Evolutionary conservation across 1,140 invertebrate species (phyloP).

Genomic region (Sminthurides bifidus): DNA sequence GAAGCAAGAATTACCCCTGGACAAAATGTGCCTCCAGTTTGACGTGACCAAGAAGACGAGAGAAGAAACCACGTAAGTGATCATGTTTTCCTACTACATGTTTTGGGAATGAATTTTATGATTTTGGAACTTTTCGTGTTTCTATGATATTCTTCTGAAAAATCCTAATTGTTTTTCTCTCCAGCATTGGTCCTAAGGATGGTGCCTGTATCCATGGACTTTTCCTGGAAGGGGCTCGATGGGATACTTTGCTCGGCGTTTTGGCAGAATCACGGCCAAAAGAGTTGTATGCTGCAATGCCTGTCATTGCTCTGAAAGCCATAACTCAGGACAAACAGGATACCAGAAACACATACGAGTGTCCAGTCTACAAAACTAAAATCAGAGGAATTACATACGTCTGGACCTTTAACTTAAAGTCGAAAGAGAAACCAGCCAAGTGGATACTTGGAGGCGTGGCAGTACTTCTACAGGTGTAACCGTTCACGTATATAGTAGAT

Average conservation of each 20-base stretch:
- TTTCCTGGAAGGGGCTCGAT: constrained; percentile 72
- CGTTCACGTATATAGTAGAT: too few relatives aligned
- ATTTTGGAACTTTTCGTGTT: not conserved
- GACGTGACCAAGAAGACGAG: constrained; percentile 93
- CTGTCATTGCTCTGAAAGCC: constrained; percentile 83
- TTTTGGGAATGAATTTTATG: not conserved
- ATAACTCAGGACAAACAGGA: constrained; percentile 92
- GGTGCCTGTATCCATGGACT: constrained; percentile 90
- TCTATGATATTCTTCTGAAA: not conserved
- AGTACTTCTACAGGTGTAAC: constrained; percentile 65
- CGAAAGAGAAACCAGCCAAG: constrained; percentile 83
- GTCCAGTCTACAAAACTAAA: constrained; percentile 87
- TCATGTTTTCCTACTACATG: not conserved
- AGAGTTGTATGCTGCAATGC: constrained; percentile 80
- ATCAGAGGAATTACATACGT: constrained; percentile 81
- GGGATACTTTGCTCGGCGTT: constrained; percentile 58
- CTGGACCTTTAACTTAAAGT: constrained; percentile 91
- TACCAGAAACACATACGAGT: constrained; percentile 81
- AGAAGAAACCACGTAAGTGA: constrained; percentile 76
- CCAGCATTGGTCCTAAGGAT: constrained; percentile 67
- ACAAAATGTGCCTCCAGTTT: constrained; percentile 93
- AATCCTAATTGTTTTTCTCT: constrained; percentile 11
- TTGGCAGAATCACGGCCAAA: constrained; percentile 81
- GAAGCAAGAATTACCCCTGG: constrained; percentile 80
- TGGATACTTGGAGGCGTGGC: constrained; percentile 89